Conservation (phyloP, 2,888 invertebrate species). For the Malachius bipustulatus region DNA sequence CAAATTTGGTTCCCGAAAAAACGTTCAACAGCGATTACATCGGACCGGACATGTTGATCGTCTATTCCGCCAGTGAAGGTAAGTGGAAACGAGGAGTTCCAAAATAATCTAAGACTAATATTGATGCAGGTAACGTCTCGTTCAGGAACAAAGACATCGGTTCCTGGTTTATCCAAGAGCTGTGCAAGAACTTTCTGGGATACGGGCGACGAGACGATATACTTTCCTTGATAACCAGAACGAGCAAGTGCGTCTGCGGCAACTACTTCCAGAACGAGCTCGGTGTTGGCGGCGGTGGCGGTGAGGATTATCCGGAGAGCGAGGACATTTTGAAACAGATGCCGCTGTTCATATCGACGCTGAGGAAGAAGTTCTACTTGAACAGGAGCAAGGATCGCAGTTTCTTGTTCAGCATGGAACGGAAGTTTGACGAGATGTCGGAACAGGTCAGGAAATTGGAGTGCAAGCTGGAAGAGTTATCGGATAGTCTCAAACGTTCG, state of each 20-base stretch:
- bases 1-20: conserved; percentile 12
- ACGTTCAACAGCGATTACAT: conserved; percentile 13
- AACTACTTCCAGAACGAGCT: conserved; percentile 24
- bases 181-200: conserved; percentile 28
- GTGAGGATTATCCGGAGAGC: conserved; percentile 8
- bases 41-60: conserved; percentile 22
- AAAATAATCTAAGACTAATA: too few species aligned
- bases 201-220: conserved; percentile 32
- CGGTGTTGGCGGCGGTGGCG: too few species aligned
- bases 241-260: conserved; percentile 29
- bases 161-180: conserved; percentile 33
- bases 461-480: conserved; percentile 13
- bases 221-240: conserved; percentile 27
- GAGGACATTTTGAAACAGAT: conserved; percentile 30
- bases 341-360: conserved; percentile 30
- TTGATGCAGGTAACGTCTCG: conserved; percentile 23
- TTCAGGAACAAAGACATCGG: conserved; percentile 24
- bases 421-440: conserved; percentile 16
- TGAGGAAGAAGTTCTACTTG: conserved; percentile 29
- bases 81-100: too few species aligned
- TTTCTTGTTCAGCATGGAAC: conserved; percentile 15
- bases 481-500: too few species aligned
- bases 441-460: conserved; percentile 15
- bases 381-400: conserved; percentile 28
- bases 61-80: conserved; percentile 27